Conservation (phyloP, 2,888 invertebrate genomes). For the Pandemis cinnamomeana region DNA sequence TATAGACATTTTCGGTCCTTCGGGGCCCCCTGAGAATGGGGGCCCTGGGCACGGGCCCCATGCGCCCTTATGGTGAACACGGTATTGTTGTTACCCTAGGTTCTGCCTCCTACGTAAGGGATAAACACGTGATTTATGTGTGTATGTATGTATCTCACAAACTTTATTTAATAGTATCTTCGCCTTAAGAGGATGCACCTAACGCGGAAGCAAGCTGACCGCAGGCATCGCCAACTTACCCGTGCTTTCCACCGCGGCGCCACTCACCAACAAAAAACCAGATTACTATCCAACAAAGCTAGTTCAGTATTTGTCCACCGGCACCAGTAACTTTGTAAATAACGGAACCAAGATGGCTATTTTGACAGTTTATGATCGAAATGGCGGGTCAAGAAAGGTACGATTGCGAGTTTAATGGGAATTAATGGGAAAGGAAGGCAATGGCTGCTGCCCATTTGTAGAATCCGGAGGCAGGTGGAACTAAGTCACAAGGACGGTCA, state of each 20-base stretch:
- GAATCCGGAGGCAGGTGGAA: neutral
- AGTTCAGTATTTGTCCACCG: constrained; percentile 16
- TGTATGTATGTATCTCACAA: too few relatives aligned
- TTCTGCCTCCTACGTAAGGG: too few relatives aligned
- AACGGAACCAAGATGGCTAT: constrained; percentile 36
- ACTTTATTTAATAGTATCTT: constrained; percentile 16
- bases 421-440: neutral
- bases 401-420: neutral
- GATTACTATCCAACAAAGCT: neutral
- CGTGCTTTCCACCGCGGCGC: constrained; percentile 20
- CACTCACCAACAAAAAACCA: neutral
- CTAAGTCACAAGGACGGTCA: too few relatives aligned
- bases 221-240: constrained; percentile 45
- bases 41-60: too few relatives aligned
- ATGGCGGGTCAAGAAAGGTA: constrained; percentile 10
- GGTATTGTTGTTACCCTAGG: too few relatives aligned
- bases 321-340: constrained; percentile 21
- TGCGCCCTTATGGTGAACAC: too few relatives aligned
- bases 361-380: constrained; percentile 24
- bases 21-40: too few relatives aligned
- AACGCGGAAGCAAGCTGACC: constrained; percentile 60
- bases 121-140: too few relatives aligned
- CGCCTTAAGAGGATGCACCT: constrained; percentile 65
- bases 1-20: too few relatives aligned
- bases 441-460: neutral